These are phyloP conservation scores for Psilanteris sp. DNA, from an alignment of 1,140 invertebrate genomes.

Conservation along the genomic window DNA sequence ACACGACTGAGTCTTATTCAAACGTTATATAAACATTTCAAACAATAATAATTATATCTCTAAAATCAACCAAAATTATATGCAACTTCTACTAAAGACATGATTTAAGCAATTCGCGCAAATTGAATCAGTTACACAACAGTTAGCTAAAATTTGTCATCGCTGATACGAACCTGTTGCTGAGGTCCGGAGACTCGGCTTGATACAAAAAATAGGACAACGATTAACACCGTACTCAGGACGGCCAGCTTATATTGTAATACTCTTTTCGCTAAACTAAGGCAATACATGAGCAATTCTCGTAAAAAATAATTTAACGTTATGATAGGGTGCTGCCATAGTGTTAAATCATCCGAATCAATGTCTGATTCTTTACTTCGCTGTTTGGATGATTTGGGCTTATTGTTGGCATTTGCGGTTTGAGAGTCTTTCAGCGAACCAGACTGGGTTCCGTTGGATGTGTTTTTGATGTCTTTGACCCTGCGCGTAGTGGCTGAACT, in stretches of 20 bases:
- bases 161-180: conserved; percentile 77
- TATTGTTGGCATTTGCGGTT: conserved; percentile 42
- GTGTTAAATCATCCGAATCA: conserved; percentile 85
- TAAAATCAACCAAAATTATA: too few relatives aligned
- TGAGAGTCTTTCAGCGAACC: conserved; percentile 50
- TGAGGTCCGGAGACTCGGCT: conserved; percentile 82
- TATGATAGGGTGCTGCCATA: conserved; percentile 92
- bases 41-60: too few relatives aligned
- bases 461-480: conserved; percentile 69
- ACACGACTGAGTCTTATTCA: too few relatives aligned
- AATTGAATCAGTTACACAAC: too few relatives aligned
- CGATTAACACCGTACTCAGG: conserved; percentile 73
- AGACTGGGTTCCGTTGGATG: conserved; percentile 72
- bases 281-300: conserved; percentile 85
- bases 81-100: too few relatives aligned
- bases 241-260: conserved; percentile 73
- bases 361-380: conserved; percentile 63
- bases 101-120: too few relatives aligned
- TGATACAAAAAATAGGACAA: conserved; percentile 76
- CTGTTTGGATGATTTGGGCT: conserved; percentile 54
- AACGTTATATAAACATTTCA: too few relatives aligned
- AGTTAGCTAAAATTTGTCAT: too few relatives aligned
- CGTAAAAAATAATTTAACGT: conserved; percentile 91
- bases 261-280: conserved; percentile 81
- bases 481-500: conserved; percentile 72